Evolutionary conservation across 2,113 vertebrate species (phyloP).

Genomic region (Cheilinus undulatus): DNA sequence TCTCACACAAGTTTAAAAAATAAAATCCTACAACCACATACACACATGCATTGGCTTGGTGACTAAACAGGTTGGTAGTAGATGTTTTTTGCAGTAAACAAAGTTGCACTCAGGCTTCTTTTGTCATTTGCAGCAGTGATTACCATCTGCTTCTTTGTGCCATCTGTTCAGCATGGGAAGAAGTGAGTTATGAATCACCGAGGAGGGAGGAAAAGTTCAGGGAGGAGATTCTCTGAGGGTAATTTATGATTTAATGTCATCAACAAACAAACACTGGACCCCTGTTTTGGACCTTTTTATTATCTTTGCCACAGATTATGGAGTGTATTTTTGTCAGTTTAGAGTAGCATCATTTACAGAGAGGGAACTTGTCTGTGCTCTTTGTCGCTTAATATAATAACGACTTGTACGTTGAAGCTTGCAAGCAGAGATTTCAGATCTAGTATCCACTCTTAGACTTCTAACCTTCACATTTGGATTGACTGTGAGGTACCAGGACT

Average conservation of each 20-base stretch:
- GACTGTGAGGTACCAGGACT: neutral
- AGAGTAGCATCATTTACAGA: neutral
- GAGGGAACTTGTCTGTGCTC: neutral
- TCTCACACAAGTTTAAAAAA: too few species aligned
- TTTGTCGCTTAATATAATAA: too few species aligned
- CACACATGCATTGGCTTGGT: neutral
- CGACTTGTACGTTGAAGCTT: too few species aligned
- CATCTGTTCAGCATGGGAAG: conserved; percentile 26
- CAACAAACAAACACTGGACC: neutral
- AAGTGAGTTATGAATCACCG: conserved; percentile 6
- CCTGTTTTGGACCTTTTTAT: neutral
- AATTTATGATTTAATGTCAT: neutral
- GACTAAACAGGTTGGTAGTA: neutral
- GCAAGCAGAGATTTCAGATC: too few species aligned
- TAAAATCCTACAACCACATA: too few species aligned
- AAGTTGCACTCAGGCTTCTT: neutral
- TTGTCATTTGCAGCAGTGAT: neutral
- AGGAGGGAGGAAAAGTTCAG: neutral
- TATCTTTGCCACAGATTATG: neutral
- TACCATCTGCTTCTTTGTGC: neutral
- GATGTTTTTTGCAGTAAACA: neutral
- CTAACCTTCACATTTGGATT: neutral
- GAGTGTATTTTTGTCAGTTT: neutral
- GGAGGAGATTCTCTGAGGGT: neutral
- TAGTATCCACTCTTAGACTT: neutral